A percentile compares a stretch with the other conserved stretches of the same genome.
Evolutionary conservation across 1,140 invertebrate species (phyloP).

Genomic region (Phocides pigmalion): DNA sequence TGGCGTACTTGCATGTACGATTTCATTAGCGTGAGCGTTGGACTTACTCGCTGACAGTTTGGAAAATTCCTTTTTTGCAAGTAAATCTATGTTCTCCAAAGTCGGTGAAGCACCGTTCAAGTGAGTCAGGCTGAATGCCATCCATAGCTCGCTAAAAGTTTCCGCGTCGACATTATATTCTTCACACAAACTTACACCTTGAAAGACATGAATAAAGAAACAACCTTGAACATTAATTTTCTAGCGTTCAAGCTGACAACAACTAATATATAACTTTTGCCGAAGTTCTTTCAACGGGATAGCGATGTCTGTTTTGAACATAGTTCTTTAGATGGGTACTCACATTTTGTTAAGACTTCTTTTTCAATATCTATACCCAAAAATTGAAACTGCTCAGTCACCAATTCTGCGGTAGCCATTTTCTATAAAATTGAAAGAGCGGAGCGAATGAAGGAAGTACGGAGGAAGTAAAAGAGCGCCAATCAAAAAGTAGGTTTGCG

Average conservation of each 20-base stretch:
- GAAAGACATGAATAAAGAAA: conserved; percentile 68
- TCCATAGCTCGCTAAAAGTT: conserved; percentile 88
- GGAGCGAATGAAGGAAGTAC: conserved; percentile 64
- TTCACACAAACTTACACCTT: conserved; percentile 85
- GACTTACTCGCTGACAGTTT: conserved; percentile 66
- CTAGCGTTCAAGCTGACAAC: conserved; percentile 58
- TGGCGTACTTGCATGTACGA: conserved; percentile 52
- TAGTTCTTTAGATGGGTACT: conserved; percentile 48
- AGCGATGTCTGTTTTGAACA: conserved; percentile 3
- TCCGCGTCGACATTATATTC: conserved; percentile 86
- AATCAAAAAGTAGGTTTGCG: conserved; percentile 77
- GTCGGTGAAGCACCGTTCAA: conserved; percentile 85
- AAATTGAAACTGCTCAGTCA: conserved; percentile 83
- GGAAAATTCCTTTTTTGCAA: conserved; percentile 86
- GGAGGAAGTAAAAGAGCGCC: conserved; percentile 77
- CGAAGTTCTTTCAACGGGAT: conserved; percentile 27
- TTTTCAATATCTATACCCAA: conserved; percentile 74
- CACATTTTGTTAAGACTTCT: conserved; percentile 75
- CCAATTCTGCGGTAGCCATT: conserved; percentile 83
- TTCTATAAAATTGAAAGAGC: conserved; percentile 78
- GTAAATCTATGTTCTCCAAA: conserved; percentile 82
- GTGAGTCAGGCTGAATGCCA: conserved; percentile 86
- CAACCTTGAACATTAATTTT: conserved; percentile 80
- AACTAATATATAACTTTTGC: conserved; percentile 42
- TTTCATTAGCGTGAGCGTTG: conserved; percentile 61